Percentiles rank a stretch among this genome's conserved stretches.
These are phyloP conservation scores for Axea sp. DNA, from an alignment of 2,888 invertebrate genomes.

Conservation along the genomic window DNA sequence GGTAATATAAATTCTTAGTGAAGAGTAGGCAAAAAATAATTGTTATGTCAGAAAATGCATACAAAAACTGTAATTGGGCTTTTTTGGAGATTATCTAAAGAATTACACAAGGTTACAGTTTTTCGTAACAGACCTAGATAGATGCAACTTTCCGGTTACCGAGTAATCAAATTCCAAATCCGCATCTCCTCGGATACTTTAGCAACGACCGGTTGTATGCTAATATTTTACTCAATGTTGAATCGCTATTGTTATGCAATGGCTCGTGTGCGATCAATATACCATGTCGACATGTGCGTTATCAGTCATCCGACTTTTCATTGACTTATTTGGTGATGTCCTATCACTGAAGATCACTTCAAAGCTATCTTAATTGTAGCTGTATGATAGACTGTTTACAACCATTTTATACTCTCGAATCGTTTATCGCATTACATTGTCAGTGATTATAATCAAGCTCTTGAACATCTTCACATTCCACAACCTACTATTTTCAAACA, in stretches of 20 bases:
- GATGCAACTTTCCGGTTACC: constrained; percentile 53
- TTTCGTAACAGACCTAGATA: constrained; percentile 50
- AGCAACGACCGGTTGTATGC: constrained; percentile 63
- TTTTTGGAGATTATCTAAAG: neutral
- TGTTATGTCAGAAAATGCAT: no score
- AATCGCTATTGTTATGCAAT: constrained; percentile 58
- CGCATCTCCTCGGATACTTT: constrained; percentile 59
- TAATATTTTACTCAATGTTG: constrained; percentile 60
- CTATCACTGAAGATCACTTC: constrained; percentile 18
- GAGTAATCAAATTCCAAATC: constrained; percentile 54
- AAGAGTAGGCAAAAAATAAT: no score
- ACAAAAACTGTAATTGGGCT: no score
- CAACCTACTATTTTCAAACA: no score
- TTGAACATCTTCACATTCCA: no score
- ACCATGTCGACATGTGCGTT: constrained; percentile 28
- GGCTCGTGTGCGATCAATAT: constrained; percentile 31
- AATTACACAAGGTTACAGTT: constrained; percentile 49
- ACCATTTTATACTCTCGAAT: no score
- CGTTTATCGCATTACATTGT: no score
- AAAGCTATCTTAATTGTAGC: constrained; percentile 15
- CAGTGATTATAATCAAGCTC: no score
- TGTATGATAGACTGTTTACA: no score
- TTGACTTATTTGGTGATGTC: constrained; percentile 8
- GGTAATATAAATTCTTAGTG: no score
- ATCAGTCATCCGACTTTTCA: constrained; percentile 35